phyloP scores from a whole-genome alignment of 2,888 invertebrate genomes.

The Pelosia muscerda region DNA sequence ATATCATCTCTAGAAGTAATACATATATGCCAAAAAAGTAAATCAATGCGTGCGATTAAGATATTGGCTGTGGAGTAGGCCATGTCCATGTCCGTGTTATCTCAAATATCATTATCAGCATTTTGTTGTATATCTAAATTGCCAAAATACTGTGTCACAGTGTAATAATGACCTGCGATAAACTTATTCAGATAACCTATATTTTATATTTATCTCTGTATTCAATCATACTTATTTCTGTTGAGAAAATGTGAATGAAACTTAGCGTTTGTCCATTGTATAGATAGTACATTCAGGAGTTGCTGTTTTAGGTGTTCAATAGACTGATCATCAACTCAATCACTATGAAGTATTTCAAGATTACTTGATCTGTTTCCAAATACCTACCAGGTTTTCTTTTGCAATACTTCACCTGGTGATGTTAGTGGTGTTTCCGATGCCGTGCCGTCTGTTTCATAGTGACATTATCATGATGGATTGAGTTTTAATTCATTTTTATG shows the following conservation, averaged over 20 bases:
- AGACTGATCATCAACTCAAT: background rate
- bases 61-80: too few species aligned
- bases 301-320: background rate
- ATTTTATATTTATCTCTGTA: constrained; percentile 31
- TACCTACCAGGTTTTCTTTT: background rate
- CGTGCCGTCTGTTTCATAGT: background rate
- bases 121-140: constrained; percentile 61
- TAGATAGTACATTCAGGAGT: background rate
- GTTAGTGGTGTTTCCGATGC: background rate
- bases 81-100: too few species aligned
- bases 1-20: background rate
- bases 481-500: background rate
- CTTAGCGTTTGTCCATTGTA: background rate
- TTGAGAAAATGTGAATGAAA: constrained; percentile 1
- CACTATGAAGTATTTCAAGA: background rate
- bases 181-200: constrained; percentile 53
- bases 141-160: constrained; percentile 55
- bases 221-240: constrained; percentile 22
- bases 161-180: constrained; percentile 59
- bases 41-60: background rate
- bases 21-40: background rate
- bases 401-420: background rate
- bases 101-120: constrained; percentile 41
- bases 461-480: background rate
- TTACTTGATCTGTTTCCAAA: background rate